Percentiles rank a stretch among this genome's conserved stretches.
Evolutionary conservation across 2,888 invertebrate species (phyloP).

Genomic region (Lasioglossum zephyrum): DNA sequence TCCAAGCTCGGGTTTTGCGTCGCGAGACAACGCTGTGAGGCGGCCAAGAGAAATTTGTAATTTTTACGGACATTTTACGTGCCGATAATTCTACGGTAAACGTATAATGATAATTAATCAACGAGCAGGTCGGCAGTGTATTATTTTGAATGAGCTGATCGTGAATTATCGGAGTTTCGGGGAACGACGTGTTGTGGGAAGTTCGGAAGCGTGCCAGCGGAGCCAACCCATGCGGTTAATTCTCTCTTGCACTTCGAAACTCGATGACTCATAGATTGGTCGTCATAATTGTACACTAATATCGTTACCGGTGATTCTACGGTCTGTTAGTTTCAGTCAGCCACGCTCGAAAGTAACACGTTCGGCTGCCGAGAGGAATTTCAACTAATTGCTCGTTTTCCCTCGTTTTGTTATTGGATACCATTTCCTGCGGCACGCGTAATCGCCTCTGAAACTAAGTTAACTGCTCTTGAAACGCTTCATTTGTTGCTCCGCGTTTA

Average conservation of each 20-base stretch:
- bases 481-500: not conserved
- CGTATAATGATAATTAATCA: not conserved
- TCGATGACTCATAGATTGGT: slow-evolving; percentile 66
- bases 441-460: not conserved
- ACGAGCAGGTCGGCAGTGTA: slow-evolving; percentile 25
- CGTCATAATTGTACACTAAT: slow-evolving; percentile 69
- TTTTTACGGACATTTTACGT: too few species aligned
- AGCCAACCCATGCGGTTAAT: slow-evolving; percentile 68
- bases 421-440: not conserved
- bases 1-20: too few species aligned
- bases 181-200: slow-evolving; percentile 45
- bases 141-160: slow-evolving; percentile 59
- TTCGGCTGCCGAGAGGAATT: slow-evolving; percentile 7
- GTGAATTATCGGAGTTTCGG: slow-evolving; percentile 64
- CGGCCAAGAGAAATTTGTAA: too few species aligned
- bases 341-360: slow-evolving; percentile 38
- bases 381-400: not conserved
- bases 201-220: slow-evolving; percentile 61
- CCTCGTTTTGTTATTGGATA: not conserved
- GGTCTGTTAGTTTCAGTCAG: slow-evolving; percentile 45
- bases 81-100: too few species aligned
- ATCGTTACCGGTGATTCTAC: slow-evolving; percentile 62
- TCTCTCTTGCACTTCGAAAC: slow-evolving; percentile 70
- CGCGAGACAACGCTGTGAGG: too few species aligned
- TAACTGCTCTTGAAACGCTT: not conserved